Evolutionary conservation across 2,888 invertebrate genomes (phyloP), one percentile per base, ranked within the genome.

Genomic region (Leptarthrus brevirostris): DNA sequence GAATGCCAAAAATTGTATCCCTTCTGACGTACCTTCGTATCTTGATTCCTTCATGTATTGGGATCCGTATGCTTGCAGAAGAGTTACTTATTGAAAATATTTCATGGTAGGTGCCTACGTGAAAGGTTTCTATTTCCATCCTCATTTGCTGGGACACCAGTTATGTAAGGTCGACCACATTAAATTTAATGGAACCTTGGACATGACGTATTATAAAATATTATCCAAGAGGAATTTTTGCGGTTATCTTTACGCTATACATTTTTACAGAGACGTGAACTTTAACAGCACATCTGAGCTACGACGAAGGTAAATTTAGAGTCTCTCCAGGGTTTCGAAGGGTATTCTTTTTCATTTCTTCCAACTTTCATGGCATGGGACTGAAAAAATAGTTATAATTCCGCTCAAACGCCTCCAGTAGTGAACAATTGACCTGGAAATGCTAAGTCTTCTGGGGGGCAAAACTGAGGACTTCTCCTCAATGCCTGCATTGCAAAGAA

Each of bases 81-180:
- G 64, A 64, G 64, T 64, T 64, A 64, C 64, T 64, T 64, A 64
- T 64, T 64, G 64, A 64, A 64, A 64, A 47, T 64, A 64, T 64
- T 64, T 64, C 47, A 44, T 22, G 64, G 24, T 40, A 22, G 64
- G 20, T 64, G 64, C 44, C 44, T 64, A 64, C 64, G 64, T 64
- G 64, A 64, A 64, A 64, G 64, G 64, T 64, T 64, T 44, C 40
- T 24, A 40, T 36, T 58, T 20, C 36, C 36, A 58, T 36, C 40
- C n/a, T n/a, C n/a, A n/a, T n/a, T n/a, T n/a, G n/a, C n/a, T n/a
- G n/a, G n/a, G n/a, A n/a, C n/a, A n/a, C 44, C 64, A 22, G 24
- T 24, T 26, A 26, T 36, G 64, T 44, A 64, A 64, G 44, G 40
- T 64, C 64, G 44, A 24, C 64, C 44, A 58, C 58, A 58, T 58